Conservation (phyloP, 2,113 vertebrate species). For the Thunnus maccoyii region DNA sequence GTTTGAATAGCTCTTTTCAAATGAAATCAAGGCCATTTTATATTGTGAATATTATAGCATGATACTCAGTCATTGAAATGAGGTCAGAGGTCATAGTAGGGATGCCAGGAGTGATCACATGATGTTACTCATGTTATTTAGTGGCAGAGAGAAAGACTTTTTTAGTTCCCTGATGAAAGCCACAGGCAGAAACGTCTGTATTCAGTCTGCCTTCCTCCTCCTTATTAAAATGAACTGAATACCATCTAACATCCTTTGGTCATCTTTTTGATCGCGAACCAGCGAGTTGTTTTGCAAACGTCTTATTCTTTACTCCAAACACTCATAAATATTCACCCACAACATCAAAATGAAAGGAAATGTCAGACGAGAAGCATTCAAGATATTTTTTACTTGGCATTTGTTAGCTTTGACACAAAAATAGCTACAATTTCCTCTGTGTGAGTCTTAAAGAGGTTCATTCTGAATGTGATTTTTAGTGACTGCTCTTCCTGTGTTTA, state of each 20-base stretch:
- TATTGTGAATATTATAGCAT: no score
- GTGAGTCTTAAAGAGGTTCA: conserved; percentile 26
- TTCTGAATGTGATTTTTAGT: conserved; percentile 26
- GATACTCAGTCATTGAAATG: background rate
- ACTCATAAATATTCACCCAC: conserved; percentile 55
- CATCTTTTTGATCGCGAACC: conserved; percentile 32
- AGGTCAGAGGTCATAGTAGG: background rate
- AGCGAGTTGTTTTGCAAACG: conserved; percentile 33
- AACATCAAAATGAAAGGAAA: conserved; percentile 35
- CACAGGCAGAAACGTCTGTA: background rate
- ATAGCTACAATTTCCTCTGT: conserved; percentile 47
- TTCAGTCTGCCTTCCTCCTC: background rate
- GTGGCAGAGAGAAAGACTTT: background rate
- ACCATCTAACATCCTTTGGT: background rate
- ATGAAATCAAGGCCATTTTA: no score
- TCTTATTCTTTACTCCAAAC: conserved; percentile 20
- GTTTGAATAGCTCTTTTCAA: no score
- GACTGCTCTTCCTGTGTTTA: conserved; percentile 13
- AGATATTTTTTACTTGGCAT: conserved; percentile 47
- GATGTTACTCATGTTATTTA: background rate
- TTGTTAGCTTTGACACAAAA: conserved; percentile 57
- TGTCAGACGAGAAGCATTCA: conserved; percentile 9
- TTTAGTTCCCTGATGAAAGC: background rate
- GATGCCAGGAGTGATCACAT: background rate
- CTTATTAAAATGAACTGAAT: conserved; percentile 11